These are phyloP conservation scores for Macrochelys suwanniensis DNA, from an alignment of 2,797 vertebrate genomes.

Conservation along the genomic window DNA sequence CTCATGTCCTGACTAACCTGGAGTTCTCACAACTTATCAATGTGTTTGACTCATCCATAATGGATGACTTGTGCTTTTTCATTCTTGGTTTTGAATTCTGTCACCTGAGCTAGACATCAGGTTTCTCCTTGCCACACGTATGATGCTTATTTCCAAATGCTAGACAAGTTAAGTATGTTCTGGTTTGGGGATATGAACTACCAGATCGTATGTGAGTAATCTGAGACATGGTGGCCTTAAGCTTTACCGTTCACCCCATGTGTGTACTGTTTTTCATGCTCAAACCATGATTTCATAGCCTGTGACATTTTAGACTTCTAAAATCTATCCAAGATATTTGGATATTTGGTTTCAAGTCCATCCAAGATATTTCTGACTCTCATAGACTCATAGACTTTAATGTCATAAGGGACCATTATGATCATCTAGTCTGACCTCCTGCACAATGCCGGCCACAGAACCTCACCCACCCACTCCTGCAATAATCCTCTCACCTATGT, in stretches of 20 bases:
- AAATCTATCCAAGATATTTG: not conserved
- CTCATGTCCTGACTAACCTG: slow-evolving; percentile 74
- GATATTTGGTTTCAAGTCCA: not conserved
- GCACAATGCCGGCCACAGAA: too few relatives aligned
- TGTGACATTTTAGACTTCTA: not conserved
- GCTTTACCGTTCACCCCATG: not conserved
- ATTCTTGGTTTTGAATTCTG: not conserved
- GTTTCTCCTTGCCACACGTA: not conserved
- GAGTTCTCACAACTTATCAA: slow-evolving; percentile 67
- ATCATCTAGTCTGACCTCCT: too few relatives aligned
- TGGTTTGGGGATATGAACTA: not conserved
- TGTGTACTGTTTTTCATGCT: not conserved
- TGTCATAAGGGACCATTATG: too few relatives aligned
- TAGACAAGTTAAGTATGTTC: not conserved
- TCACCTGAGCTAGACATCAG: slow-evolving; percentile 7
- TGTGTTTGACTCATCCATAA: slow-evolving; percentile 55
- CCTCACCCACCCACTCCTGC: too few relatives aligned
- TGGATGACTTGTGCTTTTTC: slow-evolving; percentile 41
- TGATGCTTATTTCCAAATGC: not conserved
- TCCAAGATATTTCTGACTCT: not conserved
- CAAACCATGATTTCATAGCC: not conserved
- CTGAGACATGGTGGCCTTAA: not conserved
- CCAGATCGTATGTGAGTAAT: not conserved
- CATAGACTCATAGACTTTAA: not conserved
- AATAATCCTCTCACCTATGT: too few relatives aligned